phyloP scores from a whole-genome alignment of 2,888 invertebrate species.

The Microdon myrmicae region DNA sequence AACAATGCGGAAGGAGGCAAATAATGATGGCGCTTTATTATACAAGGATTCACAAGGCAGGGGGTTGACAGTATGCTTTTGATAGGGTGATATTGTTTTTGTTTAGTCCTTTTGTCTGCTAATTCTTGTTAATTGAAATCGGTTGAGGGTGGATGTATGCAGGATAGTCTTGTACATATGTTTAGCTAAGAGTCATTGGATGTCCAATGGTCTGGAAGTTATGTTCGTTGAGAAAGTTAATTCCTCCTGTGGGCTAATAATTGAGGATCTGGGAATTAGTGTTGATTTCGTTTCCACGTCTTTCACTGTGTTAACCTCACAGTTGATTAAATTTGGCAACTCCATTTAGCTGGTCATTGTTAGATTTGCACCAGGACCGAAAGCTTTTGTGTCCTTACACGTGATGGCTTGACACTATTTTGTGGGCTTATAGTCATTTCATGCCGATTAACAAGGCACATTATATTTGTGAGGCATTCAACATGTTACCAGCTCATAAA shows the following conservation, averaged over 20 bases:
- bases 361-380: too few relatives aligned
- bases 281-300: conserved; percentile 20
- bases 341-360: conserved; percentile 13
- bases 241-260: conserved; percentile 24
- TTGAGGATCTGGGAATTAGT: conserved; percentile 20
- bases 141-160: conserved; percentile 41
- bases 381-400: too few relatives aligned
- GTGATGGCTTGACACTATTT: too few relatives aligned
- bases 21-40: conserved; percentile 27
- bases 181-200: conserved; percentile 48
- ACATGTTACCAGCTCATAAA: too few relatives aligned
- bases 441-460: too few relatives aligned
- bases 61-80: conserved; percentile 22
- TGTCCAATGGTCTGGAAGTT: conserved; percentile 44
- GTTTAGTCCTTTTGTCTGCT: conserved; percentile 3
- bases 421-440: too few relatives aligned
- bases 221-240: conserved; percentile 40
- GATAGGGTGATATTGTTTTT: conserved; percentile 1
- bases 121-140: conserved; percentile 44
- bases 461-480: too few relatives aligned
- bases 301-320: conserved; percentile 10
- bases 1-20: conserved; percentile 33
- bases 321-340: conserved; percentile 5
- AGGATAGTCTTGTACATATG: too few relatives aligned
- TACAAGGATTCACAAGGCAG: conserved; percentile 29